Evolutionary conservation across 2,113 vertebrate species (phyloP), one percentile per base, ranked within the genome.

Genomic region (Nycticorax nycticorax): DNA sequence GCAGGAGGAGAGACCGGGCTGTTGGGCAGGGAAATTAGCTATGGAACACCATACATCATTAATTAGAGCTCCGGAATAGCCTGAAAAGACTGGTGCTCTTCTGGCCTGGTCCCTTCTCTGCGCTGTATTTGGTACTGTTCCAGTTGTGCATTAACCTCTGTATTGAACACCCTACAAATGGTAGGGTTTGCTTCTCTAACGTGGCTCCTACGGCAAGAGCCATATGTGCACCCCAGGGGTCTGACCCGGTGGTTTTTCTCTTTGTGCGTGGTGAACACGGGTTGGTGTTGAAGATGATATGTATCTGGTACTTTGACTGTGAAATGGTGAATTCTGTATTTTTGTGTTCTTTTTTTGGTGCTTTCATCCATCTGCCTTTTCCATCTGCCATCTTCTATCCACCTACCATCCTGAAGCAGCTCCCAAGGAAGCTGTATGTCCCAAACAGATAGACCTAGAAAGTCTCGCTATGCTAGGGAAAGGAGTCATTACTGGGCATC

Each of bases 141-240:
- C 60, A 92, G 32, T 35, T 78, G 77, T 43, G 47, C 37, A 28
- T 48, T 53, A 68, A 68, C 62, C 73, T 78, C 52, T 67, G 1
- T 10, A 37, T 32, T 24, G 28, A 55, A 24, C 37, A 32, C 12
- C 21, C 52, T 52, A n/a, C 33, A 10, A 8, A 27, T 28, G 18
- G 14, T 5, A 28, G 17, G 35, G 4, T 82, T 89, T 63, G 7
- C 50, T 78, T 27, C 64, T 75, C n/a, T 72, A 14, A 62, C 2
- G 15, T 3, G 10, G 8, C 28, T 64, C 37, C 45, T 59, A 10
- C 7, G 43, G 37, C 1, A 2, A 75, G 32, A 63, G 56, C 50
- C 2, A 6, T 21, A 19, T 0, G 0, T 18, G 24, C n/a, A 11
- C 6, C 37, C n/a, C 27, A 1, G 6, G 45, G 16, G 1, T 48